Evolutionary conservation across 2,113 vertebrate genomes (phyloP).

Genomic region (Neofelis nebulosa): DNA sequence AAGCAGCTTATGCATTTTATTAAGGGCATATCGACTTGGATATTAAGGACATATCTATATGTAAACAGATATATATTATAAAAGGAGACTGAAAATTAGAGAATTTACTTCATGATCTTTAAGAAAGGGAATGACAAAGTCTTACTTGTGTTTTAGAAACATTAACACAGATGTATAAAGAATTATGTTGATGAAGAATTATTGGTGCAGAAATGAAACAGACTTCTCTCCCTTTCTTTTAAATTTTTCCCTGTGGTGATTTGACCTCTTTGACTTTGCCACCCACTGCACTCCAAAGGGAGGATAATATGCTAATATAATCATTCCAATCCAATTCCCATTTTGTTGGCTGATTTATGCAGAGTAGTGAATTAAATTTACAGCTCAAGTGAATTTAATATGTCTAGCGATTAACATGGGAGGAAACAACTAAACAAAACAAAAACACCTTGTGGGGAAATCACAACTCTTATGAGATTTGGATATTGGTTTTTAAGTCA

Average conservation of each 20-base stretch:
- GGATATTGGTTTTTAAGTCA: background rate
- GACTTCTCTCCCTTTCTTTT: background rate
- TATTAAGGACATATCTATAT: background rate
- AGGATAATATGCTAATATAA: background rate
- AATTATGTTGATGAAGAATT: background rate
- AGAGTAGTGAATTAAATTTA: background rate
- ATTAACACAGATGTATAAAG: background rate
- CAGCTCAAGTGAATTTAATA: background rate
- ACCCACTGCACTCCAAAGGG: background rate
- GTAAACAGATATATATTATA: background rate
- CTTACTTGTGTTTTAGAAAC: background rate
- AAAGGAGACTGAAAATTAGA: background rate
- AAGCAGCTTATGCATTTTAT: background rate
- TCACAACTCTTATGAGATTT: background rate
- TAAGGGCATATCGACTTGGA: background rate
- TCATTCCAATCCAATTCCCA: background rate
- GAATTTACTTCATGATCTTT: background rate
- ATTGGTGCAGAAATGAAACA: background rate
- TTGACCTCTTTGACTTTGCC: background rate
- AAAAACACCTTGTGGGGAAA: background rate
- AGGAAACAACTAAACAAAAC: background rate
- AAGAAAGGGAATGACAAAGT: background rate
- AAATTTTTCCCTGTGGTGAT: background rate
- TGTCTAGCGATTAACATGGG: background rate
- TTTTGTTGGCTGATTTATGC: background rate